Conservation (phyloP, 2,113 vertebrate species). For the Poeciliopsis turrubarensis region DNA sequence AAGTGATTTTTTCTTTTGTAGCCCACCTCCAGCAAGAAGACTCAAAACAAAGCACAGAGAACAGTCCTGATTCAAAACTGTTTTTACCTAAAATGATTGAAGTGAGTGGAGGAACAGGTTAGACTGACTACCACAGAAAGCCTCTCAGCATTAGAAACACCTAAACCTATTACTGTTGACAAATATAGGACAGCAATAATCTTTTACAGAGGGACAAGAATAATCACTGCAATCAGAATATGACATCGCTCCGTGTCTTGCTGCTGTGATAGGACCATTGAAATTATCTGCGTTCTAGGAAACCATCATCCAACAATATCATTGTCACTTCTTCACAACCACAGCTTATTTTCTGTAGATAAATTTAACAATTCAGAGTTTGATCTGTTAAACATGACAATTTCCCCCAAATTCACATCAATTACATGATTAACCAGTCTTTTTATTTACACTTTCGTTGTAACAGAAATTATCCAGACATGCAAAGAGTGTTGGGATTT, state of each 20-base stretch:
- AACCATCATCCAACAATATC: too few relatives aligned
- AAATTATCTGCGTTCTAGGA: too few relatives aligned
- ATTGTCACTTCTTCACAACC: not conserved
- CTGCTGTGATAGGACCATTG: not conserved
- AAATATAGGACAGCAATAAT: constrained; percentile 71
- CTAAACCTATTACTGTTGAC: constrained; percentile 67
- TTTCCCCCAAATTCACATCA: too few relatives aligned
- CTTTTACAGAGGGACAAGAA: constrained; percentile 24
- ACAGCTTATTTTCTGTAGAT: not conserved
- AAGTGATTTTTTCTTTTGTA: not conserved
- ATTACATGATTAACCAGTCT: too few relatives aligned
- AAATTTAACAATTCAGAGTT: not conserved
- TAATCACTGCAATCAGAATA: not conserved
- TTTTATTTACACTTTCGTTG: not conserved
- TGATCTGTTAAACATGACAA: too few relatives aligned
- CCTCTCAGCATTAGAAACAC: constrained; percentile 24
- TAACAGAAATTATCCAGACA: not conserved
- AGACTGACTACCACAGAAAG: not conserved
- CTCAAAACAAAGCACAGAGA: not conserved
- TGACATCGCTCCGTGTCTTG: not conserved
- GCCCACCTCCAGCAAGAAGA: not conserved
- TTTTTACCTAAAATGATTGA: not conserved
- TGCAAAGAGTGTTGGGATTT: not conserved
- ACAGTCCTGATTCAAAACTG: not conserved
- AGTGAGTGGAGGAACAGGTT: not conserved